Evolutionary conservation across 2,888 invertebrate species (phyloP).

Genomic region (Scaptodrosophila latifasciaeformis): DNA sequence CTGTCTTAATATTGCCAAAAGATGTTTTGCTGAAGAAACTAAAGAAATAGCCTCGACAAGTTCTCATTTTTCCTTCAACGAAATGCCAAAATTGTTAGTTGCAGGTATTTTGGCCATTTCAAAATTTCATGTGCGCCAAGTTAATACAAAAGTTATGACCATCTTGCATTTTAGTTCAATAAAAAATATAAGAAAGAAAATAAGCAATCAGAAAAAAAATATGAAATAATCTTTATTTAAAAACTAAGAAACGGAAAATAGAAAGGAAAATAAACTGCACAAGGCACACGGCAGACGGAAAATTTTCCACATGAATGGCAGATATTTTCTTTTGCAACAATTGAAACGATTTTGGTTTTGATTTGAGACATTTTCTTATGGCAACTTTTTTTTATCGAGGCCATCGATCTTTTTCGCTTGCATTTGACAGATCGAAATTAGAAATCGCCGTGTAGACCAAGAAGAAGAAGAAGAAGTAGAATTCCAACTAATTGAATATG

Average conservation of each 20-base stretch:
- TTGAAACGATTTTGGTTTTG: slow-evolving; percentile 9
- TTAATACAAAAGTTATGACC: slow-evolving; percentile 49
- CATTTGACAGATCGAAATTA: slow-evolving; percentile 71
- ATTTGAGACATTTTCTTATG: slow-evolving; percentile 4
- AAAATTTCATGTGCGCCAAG: slow-evolving; percentile 57
- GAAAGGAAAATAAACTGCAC: slow-evolving; percentile 28
- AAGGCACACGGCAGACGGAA: slow-evolving; percentile 58
- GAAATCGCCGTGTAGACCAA: slow-evolving; percentile 46
- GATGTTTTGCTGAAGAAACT: background rate
- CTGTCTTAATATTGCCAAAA: no score
- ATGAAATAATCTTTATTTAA: background rate
- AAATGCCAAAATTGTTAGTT: no score
- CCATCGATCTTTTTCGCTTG: slow-evolving; percentile 70
- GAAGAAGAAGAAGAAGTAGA: slow-evolving; percentile 12
- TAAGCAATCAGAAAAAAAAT: background rate
- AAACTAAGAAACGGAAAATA: background rate
- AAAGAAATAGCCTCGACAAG: no score
- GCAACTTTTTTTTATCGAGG: slow-evolving; percentile 57
- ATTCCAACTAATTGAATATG: background rate
- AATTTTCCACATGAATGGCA: slow-evolving; percentile 64
- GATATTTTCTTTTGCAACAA: slow-evolving; percentile 36
- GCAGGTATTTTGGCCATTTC: background rate
- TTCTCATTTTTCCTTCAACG: no score
- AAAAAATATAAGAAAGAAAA: no score
- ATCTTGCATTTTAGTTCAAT: slow-evolving; percentile 47